phyloP scores from a whole-genome alignment of 2,797 vertebrate species.

The Poeciliopsis turneri region DNA sequence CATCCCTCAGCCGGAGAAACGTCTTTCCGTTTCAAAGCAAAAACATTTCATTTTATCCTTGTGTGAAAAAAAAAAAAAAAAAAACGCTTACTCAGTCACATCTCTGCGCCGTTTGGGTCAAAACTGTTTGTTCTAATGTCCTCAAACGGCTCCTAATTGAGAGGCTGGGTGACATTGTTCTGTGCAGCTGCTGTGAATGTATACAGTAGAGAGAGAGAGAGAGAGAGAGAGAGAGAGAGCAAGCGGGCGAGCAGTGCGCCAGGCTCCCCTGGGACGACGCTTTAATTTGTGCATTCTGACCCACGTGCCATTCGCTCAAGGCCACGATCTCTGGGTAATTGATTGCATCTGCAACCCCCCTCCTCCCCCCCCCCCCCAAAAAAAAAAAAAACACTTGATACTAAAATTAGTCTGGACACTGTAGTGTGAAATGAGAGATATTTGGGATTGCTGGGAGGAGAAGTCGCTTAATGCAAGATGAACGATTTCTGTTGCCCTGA shows the following conservation, averaged over 20 bases:
- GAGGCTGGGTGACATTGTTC: constrained; percentile 60
- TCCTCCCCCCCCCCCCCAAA: no score
- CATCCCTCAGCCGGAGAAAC: constrained; percentile 59
- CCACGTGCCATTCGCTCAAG: constrained; percentile 71
- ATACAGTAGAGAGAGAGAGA: constrained; percentile 40
- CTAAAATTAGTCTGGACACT: constrained; percentile 74
- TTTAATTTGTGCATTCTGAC: constrained; percentile 81
- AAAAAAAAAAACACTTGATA: constrained; percentile 60
- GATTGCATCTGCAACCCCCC: constrained; percentile 59
- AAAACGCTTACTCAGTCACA: constrained; percentile 74
- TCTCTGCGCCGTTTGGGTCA: constrained; percentile 29
- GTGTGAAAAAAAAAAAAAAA: constrained; percentile 10
- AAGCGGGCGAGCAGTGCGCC: constrained; percentile 12
- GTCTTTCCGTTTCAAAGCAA: constrained; percentile 70
- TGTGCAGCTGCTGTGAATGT: constrained; percentile 56
- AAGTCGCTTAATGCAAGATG: background rate
- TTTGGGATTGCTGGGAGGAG: constrained; percentile 10
- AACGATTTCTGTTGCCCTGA: constrained; percentile 34
- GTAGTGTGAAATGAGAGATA: constrained; percentile 43
- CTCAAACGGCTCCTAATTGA: constrained; percentile 54
- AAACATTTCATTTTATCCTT: constrained; percentile 67
- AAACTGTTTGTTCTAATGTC: constrained; percentile 9
- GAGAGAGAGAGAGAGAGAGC: background rate
- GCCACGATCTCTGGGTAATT: constrained; percentile 68
- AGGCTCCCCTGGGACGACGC: constrained; percentile 72